A percentile compares a stretch with the other conserved stretches of the same genome.
These are phyloP conservation scores for Anabas testudineus DNA, from an alignment of 2,797 vertebrate species.

Conservation along the genomic window DNA sequence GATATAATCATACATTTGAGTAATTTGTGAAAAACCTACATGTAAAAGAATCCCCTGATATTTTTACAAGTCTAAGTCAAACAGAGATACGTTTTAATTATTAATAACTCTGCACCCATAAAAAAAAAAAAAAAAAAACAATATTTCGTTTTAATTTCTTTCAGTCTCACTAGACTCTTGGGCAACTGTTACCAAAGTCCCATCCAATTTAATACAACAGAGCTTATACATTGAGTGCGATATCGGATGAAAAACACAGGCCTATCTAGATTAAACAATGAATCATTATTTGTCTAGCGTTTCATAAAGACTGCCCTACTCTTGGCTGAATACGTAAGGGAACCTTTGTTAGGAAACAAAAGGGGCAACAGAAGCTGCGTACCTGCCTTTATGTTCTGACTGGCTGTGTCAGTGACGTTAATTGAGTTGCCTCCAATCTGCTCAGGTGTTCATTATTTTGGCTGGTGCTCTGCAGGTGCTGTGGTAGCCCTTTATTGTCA, in stretches of 20 bases:
- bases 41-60: constrained; percentile 6
- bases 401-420: constrained; percentile 87
- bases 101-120: constrained; percentile 31
- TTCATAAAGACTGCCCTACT: constrained; percentile 90
- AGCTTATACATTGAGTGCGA: constrained; percentile 78
- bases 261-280: constrained; percentile 94
- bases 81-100: constrained; percentile 31
- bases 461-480: constrained; percentile 82
- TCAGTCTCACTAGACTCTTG: constrained; percentile 66
- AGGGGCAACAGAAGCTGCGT: constrained; percentile 85
- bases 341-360: constrained; percentile 91
- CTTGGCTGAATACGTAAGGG: constrained; percentile 86
- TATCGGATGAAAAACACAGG: constrained; percentile 89
- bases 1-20: background rate
- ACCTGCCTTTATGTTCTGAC: constrained; percentile 85
- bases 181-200: constrained; percentile 86
- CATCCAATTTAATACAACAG: constrained; percentile 79
- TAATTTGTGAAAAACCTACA: no score
- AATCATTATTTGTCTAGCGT: constrained; percentile 90
- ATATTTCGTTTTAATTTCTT: constrained; percentile 38
- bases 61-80: constrained; percentile 36
- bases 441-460: constrained; percentile 87
- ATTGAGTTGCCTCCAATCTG: constrained; percentile 87
- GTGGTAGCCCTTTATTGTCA: constrained; percentile 68
- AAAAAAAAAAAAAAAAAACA: constrained; percentile 55